Evolutionary conservation across 2,797 vertebrate species (phyloP).

Genomic region (Sebastes flavidus): DNA sequence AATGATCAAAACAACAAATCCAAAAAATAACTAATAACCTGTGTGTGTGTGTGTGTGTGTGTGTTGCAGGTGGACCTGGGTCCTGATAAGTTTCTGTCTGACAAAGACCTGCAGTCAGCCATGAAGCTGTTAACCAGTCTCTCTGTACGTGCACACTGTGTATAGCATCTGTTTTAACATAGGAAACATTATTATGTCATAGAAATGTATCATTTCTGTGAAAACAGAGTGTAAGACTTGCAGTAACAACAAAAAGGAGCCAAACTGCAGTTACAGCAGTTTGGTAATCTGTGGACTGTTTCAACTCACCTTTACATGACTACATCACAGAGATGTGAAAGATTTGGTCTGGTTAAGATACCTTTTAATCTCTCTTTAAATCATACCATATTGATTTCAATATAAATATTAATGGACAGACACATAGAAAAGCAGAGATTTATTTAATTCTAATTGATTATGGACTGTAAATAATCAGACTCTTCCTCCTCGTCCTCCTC

Average conservation of each 20-base stretch:
- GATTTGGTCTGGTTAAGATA: neutral
- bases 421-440: neutral
- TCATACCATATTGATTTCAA: neutral
- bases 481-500: neutral
- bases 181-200: neutral
- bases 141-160: constrained; percentile 83
- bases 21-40: neutral
- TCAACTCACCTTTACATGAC: neutral
- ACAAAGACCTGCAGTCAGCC: constrained; percentile 95
- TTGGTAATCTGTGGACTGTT: no score
- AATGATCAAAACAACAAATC: neutral
- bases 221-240: neutral
- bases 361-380: neutral
- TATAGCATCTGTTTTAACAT: neutral
- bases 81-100: constrained; percentile 94
- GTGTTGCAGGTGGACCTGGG: constrained; percentile 91
- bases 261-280: no score
- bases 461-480: neutral
- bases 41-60: constrained; percentile 5
- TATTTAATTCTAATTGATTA: neutral
- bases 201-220: neutral
- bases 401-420: neutral
- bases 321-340: neutral
- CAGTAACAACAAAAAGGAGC: neutral
- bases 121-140: constrained; percentile 92